Percentiles rank a stretch among this genome's conserved stretches.
phyloP scores from a whole-genome alignment of 2,797 vertebrate species.

The Natrix natrix region DNA sequence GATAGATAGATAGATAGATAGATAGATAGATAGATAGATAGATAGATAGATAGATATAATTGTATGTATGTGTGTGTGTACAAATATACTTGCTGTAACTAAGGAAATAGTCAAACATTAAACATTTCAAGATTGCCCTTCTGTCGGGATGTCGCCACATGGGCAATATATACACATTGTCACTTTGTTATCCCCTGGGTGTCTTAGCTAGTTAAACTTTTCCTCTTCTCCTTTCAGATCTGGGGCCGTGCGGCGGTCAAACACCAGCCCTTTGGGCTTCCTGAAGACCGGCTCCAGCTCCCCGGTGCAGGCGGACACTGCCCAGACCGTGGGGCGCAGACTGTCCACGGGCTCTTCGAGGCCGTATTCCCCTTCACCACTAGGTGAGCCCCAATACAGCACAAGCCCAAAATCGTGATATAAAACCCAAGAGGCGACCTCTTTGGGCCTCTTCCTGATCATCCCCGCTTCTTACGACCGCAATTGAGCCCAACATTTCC shows the following conservation, averaged over 20 bases:
- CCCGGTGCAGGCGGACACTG: slow-evolving; percentile 79
- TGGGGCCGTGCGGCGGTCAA: slow-evolving; percentile 88
- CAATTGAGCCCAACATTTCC: not conserved
- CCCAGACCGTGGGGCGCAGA: slow-evolving; percentile 79
- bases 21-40: too few relatives aligned
- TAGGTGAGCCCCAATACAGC: slow-evolving; percentile 74
- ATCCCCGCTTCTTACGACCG: not conserved
- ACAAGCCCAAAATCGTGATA: too few relatives aligned
- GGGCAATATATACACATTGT: not conserved
- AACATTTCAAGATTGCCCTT: not conserved
- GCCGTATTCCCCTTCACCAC: slow-evolving; percentile 92
- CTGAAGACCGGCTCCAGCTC: slow-evolving; percentile 86
- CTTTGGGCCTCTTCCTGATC: not conserved
- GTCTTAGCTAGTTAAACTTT: not conserved
- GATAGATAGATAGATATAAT: too few relatives aligned
- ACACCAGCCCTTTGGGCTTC: slow-evolving; percentile 95
- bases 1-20: too few relatives aligned
- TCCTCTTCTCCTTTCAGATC: slow-evolving; percentile 70
- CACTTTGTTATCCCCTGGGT: not conserved
- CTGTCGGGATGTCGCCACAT: not conserved
- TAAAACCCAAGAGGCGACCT: not conserved
- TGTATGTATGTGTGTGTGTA: too few relatives aligned
- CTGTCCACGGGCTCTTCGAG: slow-evolving; percentile 91
- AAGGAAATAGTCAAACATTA: not conserved
- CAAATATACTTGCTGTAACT: too few relatives aligned